Base-by-base conservation (phyloP, 2,797 vertebrate genomes). In the Ctenopoma multispine region DNA sequence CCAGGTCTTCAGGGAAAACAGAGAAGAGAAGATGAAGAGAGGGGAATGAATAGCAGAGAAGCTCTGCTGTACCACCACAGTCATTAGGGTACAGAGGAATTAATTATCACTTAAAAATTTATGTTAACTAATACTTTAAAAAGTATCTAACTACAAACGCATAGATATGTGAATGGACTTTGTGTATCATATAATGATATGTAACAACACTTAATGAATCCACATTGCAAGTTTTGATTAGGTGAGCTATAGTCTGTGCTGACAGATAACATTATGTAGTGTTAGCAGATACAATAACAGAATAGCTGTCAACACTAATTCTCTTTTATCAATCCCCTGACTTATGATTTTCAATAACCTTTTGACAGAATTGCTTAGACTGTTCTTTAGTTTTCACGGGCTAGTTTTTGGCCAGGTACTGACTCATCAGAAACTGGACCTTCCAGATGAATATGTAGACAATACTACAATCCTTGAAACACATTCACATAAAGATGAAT, bases 1-100 rank as follows among this genome's bases (percentile, higher is more conserved):
- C 78, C 9, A 34, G 72, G 68, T 91, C 92, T 83, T 79, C 21
- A 8, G 89, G 89, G 89, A 85, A 83, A 90, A 87, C 78, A 58
- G 74, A 61, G 69, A 60, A 38, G 64, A 63, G 57, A 75, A 86
- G 82, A 85, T 76, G 76, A 85, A 87, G 72, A 76, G 81, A 74
- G 58, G 50, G 60, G 77, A 73, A 72, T 72, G 82, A 83, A 84
- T 69, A 88, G 81, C 79, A 73, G 48, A 73, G 66, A 82, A 63
- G 69, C 24, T 44, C 62, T 18, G 23, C 59, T 67, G 23, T 50
- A 66, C 78, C 68, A 59, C 49, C 57, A 29, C 72, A 58, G 59
- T 55, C 47, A 60, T 57, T 54, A 57, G 69, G 68, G 58, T 75
- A 73, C 64, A 62, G 70, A 85, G 49, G 66, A 77, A 81, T 86